Conservation (phyloP, 2,888 invertebrate species). For the Caenorhabditis sp. region DNA sequence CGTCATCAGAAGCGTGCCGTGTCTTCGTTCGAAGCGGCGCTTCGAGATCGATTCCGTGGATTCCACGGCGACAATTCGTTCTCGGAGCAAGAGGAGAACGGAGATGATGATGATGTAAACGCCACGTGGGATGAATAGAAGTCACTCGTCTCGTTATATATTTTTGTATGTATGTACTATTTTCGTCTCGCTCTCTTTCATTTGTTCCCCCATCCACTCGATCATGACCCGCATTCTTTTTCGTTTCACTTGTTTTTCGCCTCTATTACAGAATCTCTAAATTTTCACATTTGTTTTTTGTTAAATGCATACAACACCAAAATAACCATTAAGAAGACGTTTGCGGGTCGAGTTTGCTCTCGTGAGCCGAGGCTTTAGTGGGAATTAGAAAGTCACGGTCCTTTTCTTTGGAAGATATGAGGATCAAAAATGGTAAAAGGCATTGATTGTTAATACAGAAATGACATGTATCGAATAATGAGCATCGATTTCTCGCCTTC, state of each 20-base stretch:
- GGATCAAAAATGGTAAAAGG: too few relatives aligned
- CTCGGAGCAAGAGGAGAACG: constrained; percentile 66
- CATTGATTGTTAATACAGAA: too few relatives aligned
- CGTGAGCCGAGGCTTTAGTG: too few relatives aligned
- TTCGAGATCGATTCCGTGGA: constrained; percentile 64
- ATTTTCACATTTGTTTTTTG: too few relatives aligned
- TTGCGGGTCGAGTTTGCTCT: too few relatives aligned
- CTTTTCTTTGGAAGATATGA: too few relatives aligned
- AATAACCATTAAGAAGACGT: too few relatives aligned
- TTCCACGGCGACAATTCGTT: constrained; percentile 65
- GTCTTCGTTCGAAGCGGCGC: constrained; percentile 62
- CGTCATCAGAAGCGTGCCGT: constrained; percentile 34
- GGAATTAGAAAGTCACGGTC: too few relatives aligned
- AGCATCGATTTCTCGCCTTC: too few relatives aligned
- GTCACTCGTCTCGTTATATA: not conserved
- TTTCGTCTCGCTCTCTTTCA: constrained; percentile 3
- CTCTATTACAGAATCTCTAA: too few relatives aligned
- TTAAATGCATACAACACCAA: too few relatives aligned
- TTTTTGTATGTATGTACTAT: constrained; percentile 51
- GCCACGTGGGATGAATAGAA: constrained; percentile 62
- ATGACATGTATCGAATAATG: too few relatives aligned
- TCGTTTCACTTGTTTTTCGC: not conserved
- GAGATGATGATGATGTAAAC: constrained; percentile 60
- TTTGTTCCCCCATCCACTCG: constrained; percentile 9
- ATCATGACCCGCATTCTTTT: constrained; percentile 30